Evolutionary conservation across 2,797 vertebrate species (phyloP).

Genomic region (Bradypus variegatus): DNA sequence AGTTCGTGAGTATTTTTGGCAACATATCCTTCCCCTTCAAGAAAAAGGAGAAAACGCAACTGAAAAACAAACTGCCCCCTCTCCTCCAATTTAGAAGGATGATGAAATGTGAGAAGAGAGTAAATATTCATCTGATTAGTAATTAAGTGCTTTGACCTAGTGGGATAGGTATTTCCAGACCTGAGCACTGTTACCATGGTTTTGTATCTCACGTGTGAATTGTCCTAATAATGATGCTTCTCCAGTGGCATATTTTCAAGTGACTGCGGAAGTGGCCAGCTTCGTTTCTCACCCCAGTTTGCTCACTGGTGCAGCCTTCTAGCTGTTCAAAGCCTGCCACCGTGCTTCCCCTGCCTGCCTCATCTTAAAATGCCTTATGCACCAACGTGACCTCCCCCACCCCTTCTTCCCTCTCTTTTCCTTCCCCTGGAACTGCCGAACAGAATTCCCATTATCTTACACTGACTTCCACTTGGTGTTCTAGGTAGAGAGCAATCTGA

Average conservation of each 20-base stretch:
- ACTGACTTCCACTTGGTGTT: background rate
- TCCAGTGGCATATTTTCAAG: background rate
- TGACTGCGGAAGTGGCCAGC: background rate
- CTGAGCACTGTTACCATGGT: background rate
- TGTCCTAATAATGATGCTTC: background rate
- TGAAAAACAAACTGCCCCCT: background rate
- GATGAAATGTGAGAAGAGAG: background rate
- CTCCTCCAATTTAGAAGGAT: background rate
- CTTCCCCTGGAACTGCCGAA: background rate
- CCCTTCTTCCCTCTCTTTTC: background rate
- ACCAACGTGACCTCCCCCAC: too few species aligned
- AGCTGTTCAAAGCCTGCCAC: background rate
- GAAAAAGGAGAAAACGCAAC: slow-evolving; percentile 12
- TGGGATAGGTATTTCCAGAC: too few species aligned
- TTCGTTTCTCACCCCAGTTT: background rate
- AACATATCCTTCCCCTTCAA: background rate
- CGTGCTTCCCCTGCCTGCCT: too few species aligned
- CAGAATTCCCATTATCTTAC: background rate
- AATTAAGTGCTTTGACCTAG: background rate
- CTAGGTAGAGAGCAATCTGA: background rate
- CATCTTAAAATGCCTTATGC: background rate
- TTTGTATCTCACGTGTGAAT: background rate
- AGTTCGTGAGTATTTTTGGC: slow-evolving; percentile 12
- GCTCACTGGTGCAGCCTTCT: too few species aligned
- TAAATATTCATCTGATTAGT: background rate